Conservation (phyloP, 2,113 vertebrate species). For the human (Homo sapiens) region GRCh38 chr5:138416501-138417000, state of each 20-base stretch:
- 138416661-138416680: neutral
- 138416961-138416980: too few species aligned
- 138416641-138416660: neutral
- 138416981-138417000: too few species aligned
- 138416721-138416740: slow-evolving; percentile 6
- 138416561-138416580: neutral
- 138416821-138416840: slow-evolving; percentile 3
- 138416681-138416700: neutral
- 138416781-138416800: neutral
- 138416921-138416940: too few species aligned
- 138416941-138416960: too few species aligned
- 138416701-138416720: neutral
- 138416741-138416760: neutral
- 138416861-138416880: too few species aligned
- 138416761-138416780: neutral
- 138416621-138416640: neutral
- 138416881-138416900: too few species aligned
- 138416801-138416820: neutral
- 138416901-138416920: too few species aligned
- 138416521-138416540: neutral
- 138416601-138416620: neutral
- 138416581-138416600: neutral
- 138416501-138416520: neutral
- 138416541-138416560: neutral
- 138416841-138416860: too few species aligned